These are phyloP conservation scores for Akabosia matsudoensis DNA, from an alignment of 1,140 invertebrate genomes.

Conservation along the genomic window DNA sequence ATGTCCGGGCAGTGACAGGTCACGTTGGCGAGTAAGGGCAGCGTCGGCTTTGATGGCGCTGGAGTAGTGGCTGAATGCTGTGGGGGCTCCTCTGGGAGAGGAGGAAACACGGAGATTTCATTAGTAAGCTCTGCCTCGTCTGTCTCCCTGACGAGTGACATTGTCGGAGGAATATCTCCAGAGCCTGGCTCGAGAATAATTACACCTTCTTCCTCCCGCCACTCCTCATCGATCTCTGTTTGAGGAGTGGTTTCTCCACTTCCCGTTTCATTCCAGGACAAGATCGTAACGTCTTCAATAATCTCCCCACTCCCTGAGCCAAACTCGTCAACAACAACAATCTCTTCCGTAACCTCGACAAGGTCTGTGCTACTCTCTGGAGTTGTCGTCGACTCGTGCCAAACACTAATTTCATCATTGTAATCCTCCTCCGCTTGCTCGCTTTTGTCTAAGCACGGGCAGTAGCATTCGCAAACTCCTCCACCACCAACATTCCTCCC, in stretches of 20 bases:
- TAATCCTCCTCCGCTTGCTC: slow-evolving; percentile 14
- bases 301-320: not conserved
- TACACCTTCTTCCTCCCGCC: not conserved
- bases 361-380: no score
- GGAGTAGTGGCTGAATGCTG: no score
- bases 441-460: slow-evolving; percentile 58
- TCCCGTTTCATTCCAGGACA: not conserved
- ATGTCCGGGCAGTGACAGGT: not conserved
- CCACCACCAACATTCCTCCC: slow-evolving; percentile 47
- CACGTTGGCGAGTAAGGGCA: no score
- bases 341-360: not conserved
- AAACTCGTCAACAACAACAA: not conserved
- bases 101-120: not conserved
- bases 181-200: not conserved
- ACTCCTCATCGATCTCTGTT: no score
- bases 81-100: not conserved
- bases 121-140: not conserved
- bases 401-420: no score
- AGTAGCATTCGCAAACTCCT: slow-evolving; percentile 66
- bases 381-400: no score
- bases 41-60: no score
- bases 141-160: not conserved
- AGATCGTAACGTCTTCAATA: no score
- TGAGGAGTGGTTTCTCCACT: not conserved
- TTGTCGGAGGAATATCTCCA: no score